Percentiles rank a stretch among this genome's conserved stretches.
phyloP scores from a whole-genome alignment of 2,113 vertebrate genomes.

The Otocyon megalotis region DNA sequence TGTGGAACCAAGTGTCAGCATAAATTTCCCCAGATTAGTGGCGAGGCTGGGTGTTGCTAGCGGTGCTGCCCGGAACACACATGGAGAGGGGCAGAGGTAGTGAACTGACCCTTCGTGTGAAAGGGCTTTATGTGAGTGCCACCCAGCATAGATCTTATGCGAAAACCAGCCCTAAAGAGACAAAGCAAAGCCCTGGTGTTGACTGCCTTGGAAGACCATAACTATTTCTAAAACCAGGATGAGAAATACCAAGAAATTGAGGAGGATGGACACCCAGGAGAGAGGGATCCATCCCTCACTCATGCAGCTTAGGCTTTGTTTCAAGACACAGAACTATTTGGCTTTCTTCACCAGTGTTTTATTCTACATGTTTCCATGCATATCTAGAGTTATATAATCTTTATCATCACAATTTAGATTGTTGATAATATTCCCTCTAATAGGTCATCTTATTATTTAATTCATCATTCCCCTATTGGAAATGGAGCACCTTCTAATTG shows the following conservation, averaged over 20 bases:
- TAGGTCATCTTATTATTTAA: background rate
- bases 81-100: constrained; percentile 78
- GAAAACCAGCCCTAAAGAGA: constrained; percentile 78
- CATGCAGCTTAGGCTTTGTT: background rate
- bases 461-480: background rate
- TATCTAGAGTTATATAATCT: background rate
- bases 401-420: background rate
- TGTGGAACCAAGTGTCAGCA: constrained; percentile 78
- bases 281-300: background rate
- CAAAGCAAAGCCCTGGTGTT: constrained; percentile 75
- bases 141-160: constrained; percentile 69
- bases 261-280: background rate
- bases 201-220: constrained; percentile 65
- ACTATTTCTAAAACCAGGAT: constrained; percentile 52
- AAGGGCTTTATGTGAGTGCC: constrained; percentile 79
- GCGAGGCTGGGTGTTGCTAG: constrained; percentile 59
- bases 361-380: background rate
- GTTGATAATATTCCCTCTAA: background rate
- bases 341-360: background rate
- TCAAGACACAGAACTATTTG: background rate
- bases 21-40: constrained; percentile 80
- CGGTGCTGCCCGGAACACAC: constrained; percentile 73
- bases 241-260: constrained; percentile 53
- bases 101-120: constrained; percentile 71
- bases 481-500: background rate